Base-by-base conservation (phyloP, 2,888 invertebrate genomes). In the Macrosiphum euphorbiae region DNA sequence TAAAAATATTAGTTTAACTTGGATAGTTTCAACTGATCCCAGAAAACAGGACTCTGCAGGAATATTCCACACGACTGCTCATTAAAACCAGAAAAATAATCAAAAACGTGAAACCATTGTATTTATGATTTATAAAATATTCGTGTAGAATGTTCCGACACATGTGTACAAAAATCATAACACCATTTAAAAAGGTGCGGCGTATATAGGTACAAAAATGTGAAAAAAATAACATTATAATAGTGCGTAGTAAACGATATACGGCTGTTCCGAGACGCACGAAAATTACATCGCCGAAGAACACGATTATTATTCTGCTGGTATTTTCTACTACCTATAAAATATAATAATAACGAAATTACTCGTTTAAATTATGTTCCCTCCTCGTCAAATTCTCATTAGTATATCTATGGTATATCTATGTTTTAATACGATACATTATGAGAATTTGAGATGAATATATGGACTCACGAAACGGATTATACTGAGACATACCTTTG, bases 271-370 rank as follows among this genome's bases (percentile, higher is more conserved):
- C 28, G 78, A 78, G 52, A 86, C 47, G 58, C 84, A 91, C 44
- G 50, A 87, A 61, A 92, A 86, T 86, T 61, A 86, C 16, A 58
- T 16, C 7, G 44, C 10, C 41, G 85, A 67, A 91, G 44, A 91
- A 91, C 58, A 85, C 85, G 55, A 85, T 58, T n/a, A n/a, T n/a
- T 58, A 35, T 78, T 78, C 44, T 16, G n/a, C 0, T 35, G 78
- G 20, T 78, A 55, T 16, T 28, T 47, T 47, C 35, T 41, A 58
- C 58, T n/a, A 3, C 44, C 44, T 44, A 47, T 26, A 86, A 55
- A 44, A 44, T 44, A 92, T 92, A 92, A 92, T 92, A 91, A 91
- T 91, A 92, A 92, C 61, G 91, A 92, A 92, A 87, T 92, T 92
- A 58, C 61, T 92, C 61, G 91, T 92, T 87, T 92, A 86, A 87